Percentiles rank a stretch among this genome's conserved stretches.
These are phyloP conservation scores for Laterallus jamaicensis DNA, from an alignment of 2,113 vertebrate species.

Conservation along the genomic window DNA sequence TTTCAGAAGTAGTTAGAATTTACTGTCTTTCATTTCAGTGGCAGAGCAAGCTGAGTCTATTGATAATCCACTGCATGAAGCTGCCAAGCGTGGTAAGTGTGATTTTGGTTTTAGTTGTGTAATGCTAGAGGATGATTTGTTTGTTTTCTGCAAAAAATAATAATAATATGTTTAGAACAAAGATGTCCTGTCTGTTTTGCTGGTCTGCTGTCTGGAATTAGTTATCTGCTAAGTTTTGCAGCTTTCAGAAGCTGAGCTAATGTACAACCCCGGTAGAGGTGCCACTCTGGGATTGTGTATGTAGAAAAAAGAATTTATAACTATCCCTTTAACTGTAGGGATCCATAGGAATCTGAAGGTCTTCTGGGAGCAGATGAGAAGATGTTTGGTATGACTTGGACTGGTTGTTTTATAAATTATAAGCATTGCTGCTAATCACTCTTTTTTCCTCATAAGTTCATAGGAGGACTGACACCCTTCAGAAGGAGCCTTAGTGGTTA, in stretches of 20 bases:
- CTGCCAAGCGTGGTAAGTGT: constrained; percentile 91
- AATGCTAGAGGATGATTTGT: not conserved
- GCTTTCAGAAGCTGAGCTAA: not conserved
- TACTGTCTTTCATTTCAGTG: constrained; percentile 78
- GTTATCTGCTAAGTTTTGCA: not conserved
- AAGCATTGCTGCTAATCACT: not conserved
- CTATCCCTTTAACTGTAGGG: not conserved
- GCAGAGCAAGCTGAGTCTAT: constrained; percentile 95
- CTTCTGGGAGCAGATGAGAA: not conserved
- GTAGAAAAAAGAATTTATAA: not conserved
- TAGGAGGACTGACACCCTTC: not conserved
- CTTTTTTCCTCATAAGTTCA: not conserved
- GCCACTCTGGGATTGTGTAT: not conserved
- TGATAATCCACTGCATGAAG: constrained; percentile 97
- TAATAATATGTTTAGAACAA: not conserved
- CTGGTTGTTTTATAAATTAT: not conserved
- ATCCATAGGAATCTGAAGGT: not conserved
- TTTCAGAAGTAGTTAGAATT: constrained; percentile 15
- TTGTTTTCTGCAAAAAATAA: not conserved
- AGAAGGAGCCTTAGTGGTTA: not conserved
- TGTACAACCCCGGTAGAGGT: not conserved
- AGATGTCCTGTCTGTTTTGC: not conserved
- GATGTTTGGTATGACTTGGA: not conserved
- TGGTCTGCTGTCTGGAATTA: not conserved
- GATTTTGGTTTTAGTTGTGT: not conserved